A percentile compares a stretch with the other conserved stretches of the same genome.
Evolutionary conservation across 1,140 invertebrate species (phyloP).

Genomic region (Phymorhynchus buccinoides): DNA sequence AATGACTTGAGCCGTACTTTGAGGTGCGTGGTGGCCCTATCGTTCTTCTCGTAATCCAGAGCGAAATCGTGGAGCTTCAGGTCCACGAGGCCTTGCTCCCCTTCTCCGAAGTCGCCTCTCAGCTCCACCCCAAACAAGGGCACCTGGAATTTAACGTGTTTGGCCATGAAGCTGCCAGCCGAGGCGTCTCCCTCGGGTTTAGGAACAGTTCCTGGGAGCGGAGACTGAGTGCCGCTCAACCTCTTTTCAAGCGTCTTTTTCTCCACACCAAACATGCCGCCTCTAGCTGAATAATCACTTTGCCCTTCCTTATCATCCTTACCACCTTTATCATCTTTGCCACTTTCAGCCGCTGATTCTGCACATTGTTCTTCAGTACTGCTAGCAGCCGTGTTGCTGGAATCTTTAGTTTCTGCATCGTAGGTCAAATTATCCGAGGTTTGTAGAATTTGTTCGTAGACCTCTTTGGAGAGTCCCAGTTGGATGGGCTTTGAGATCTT

Average conservation of each 20-base stretch:
- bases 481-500: conserved; percentile 87
- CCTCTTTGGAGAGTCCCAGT: conserved; percentile 86
- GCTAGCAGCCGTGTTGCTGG: background rate
- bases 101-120: conserved; percentile 69
- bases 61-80: conserved; percentile 87
- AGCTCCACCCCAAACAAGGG: conserved; percentile 73
- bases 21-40: conserved; percentile 80
- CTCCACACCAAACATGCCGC: background rate
- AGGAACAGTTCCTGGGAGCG: background rate
- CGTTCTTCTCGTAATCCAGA: conserved; percentile 81
- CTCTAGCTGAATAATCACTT: no score
- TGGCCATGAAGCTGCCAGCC: conserved; percentile 52
- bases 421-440: conserved; percentile 75
- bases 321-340: background rate
- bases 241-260: background rate
- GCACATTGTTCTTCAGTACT: background rate
- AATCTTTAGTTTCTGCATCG: conserved; percentile 44
- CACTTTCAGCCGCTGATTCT: background rate
- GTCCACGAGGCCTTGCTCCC: conserved; percentile 78
- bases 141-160: conserved; percentile 69
- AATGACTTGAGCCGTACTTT: conserved; percentile 86
- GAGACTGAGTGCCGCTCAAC: background rate
- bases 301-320: background rate
- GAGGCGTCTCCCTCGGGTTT: conserved; percentile 21
- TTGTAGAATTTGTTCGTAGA: conserved; percentile 91